Evolutionary conservation across 2,113 vertebrate species (phyloP).

Genomic region (Archilochus colubris): DNA sequence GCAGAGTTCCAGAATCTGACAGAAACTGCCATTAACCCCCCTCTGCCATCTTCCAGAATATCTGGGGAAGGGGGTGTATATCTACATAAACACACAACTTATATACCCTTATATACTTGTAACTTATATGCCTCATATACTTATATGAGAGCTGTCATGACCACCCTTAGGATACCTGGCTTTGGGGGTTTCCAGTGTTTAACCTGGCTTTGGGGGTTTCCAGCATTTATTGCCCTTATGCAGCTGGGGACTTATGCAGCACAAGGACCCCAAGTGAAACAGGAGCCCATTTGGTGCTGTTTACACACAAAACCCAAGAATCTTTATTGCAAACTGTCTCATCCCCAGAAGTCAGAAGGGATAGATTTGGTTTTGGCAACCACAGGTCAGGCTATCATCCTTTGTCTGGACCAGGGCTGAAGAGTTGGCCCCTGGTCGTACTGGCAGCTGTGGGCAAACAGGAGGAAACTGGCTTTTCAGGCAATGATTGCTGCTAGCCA

Average conservation of each 20-base stretch:
- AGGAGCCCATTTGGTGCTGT: not conserved
- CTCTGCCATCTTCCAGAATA: not conserved
- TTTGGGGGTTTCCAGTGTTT: not conserved
- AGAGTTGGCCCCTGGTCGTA: not conserved
- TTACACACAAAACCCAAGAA: not conserved
- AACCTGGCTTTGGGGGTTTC: not conserved
- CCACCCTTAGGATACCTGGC: not conserved
- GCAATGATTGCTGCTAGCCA: not conserved
- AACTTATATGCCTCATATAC: no score
- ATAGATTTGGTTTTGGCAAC: not conserved
- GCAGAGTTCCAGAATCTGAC: slow-evolving; percentile 6
- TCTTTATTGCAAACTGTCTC: not conserved
- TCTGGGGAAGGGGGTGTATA: not conserved
- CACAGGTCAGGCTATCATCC: not conserved
- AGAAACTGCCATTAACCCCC: not conserved
- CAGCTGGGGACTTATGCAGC: not conserved
- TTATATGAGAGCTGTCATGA: not conserved
- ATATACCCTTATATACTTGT: not conserved
- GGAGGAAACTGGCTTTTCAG: not conserved
- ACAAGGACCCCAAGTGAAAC: not conserved
- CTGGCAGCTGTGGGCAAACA: not conserved
- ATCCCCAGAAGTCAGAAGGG: not conserved
- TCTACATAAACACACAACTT: not conserved
- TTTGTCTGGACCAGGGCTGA: not conserved
- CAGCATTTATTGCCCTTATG: rapidly evolving